These are phyloP conservation scores for Perizoma affinitatum DNA, from an alignment of 2,888 invertebrate species.

Conservation along the genomic window DNA sequence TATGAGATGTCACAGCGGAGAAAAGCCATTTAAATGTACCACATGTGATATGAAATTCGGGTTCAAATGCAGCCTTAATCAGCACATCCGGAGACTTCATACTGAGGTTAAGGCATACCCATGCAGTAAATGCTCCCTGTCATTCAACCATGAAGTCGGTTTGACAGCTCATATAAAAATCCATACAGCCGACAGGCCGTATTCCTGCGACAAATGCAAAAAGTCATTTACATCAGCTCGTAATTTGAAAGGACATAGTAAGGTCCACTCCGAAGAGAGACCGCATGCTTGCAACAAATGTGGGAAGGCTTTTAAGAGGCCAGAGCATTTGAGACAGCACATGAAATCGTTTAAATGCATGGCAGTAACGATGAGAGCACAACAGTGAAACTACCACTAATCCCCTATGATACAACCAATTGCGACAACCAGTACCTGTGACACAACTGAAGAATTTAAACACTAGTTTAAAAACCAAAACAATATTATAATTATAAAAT, in stretches of 20 bases:
- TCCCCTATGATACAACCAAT: too few relatives aligned
- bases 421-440: too few relatives aligned
- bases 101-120: slow-evolving; percentile 17
- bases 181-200: slow-evolving; percentile 7
- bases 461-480: too few relatives aligned
- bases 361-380: not conserved
- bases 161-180: slow-evolving; percentile 8
- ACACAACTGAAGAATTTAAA: too few relatives aligned
- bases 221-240: slow-evolving; percentile 14
- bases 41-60: slow-evolving; percentile 7
- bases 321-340: slow-evolving; percentile 15
- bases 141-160: slow-evolving; percentile 11
- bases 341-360: slow-evolving; percentile 14
- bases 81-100: slow-evolving; percentile 15
- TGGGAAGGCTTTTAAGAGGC: slow-evolving; percentile 9
- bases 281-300: slow-evolving; percentile 14
- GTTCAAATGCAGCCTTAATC: slow-evolving; percentile 18
- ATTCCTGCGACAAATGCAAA: slow-evolving; percentile 9
- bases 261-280: slow-evolving; percentile 7
- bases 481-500: too few relatives aligned
- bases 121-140: slow-evolving; percentile 10
- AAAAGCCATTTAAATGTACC: slow-evolving; percentile 4
- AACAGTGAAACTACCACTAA: not conserved
- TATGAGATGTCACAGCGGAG: slow-evolving; percentile 9
- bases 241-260: slow-evolving; percentile 16